These are phyloP conservation scores for Chitala chitala DNA, from an alignment of 2,113 vertebrate species.

Conservation along the genomic window DNA sequence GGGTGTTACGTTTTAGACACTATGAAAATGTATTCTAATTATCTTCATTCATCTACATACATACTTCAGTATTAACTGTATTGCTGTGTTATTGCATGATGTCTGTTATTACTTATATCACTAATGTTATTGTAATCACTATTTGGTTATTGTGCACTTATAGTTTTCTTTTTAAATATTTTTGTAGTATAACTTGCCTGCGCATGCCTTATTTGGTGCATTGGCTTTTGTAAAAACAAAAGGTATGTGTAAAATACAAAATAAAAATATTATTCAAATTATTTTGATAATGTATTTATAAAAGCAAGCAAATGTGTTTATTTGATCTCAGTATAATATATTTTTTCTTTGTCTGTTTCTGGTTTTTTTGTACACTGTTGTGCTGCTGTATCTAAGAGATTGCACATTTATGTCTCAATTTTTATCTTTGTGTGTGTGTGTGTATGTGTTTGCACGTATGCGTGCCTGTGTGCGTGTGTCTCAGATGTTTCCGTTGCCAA, in stretches of 20 bases:
- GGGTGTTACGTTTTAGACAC: not conserved
- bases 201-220: conserved; percentile 19
- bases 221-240: conserved; percentile 19
- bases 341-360: not conserved
- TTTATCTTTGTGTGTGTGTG: conserved; percentile 2
- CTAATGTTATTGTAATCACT: conserved; percentile 9
- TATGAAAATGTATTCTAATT: not conserved
- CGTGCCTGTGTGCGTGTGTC: not conserved
- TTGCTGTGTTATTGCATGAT: not conserved
- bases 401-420: not conserved
- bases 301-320: not conserved
- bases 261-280: conserved; percentile 7
- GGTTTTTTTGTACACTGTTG: not conserved
- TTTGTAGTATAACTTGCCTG: conserved; percentile 13
- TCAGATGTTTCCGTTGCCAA: conserved; percentile 21
- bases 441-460: conserved; percentile 3
- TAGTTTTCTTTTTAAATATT: not conserved
- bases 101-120: not conserved
- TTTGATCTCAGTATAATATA: not conserved
- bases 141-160: conserved; percentile 11
- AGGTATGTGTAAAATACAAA: conserved; percentile 3
- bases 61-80: not conserved
- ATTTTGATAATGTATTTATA: not conserved
- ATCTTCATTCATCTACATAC: not conserved
- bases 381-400: not conserved